A percentile compares a stretch with the other conserved stretches of the same genome.
These are phyloP conservation scores for Lutjanus argentimaculatus DNA, from an alignment of 2,797 vertebrate species.

Conservation along the genomic window DNA sequence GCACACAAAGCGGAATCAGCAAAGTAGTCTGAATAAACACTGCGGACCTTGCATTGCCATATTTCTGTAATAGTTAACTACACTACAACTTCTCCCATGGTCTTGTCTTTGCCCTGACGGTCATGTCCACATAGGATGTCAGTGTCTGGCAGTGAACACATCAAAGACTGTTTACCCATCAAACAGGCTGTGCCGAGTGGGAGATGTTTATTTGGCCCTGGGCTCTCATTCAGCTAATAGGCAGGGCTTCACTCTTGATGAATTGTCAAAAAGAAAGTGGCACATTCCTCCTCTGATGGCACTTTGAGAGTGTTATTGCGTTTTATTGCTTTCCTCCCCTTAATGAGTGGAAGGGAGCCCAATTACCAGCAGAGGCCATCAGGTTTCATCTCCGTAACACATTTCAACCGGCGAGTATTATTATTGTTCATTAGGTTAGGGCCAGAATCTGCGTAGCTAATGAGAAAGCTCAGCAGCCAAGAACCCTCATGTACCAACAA, in stretches of 20 bases:
- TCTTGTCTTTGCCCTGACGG: slow-evolving; percentile 55
- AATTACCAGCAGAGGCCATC: slow-evolving; percentile 78
- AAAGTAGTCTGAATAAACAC: slow-evolving; percentile 44
- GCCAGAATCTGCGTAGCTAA: slow-evolving; percentile 77
- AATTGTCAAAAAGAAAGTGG: slow-evolving; percentile 79
- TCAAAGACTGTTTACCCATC: slow-evolving; percentile 81
- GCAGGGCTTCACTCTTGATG: slow-evolving; percentile 73
- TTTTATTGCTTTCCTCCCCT: slow-evolving; percentile 77
- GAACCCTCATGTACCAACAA: slow-evolving; percentile 73
- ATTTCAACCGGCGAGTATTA: slow-evolving; percentile 77
- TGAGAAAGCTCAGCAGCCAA: slow-evolving; percentile 78
- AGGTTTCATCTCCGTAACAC: slow-evolving; percentile 77
- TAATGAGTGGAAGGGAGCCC: slow-evolving; percentile 80
- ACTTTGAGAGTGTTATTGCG: slow-evolving; percentile 80
- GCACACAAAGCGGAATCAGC: slow-evolving; percentile 50
- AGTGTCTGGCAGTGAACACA: slow-evolving; percentile 56
- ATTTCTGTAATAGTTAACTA: slow-evolving; percentile 72
- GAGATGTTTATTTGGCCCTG: slow-evolving; percentile 78
- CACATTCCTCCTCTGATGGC: slow-evolving; percentile 74
- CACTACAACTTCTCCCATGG: slow-evolving; percentile 43
- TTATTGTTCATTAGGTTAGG: slow-evolving; percentile 86
- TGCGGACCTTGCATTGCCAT: slow-evolving; percentile 61
- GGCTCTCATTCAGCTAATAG: slow-evolving; percentile 78
- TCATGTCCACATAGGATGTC: slow-evolving; percentile 67
- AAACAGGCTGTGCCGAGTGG: slow-evolving; percentile 68